Percentiles rank a stretch among this genome's conserved stretches.
Conservation (phyloP, 2,113 vertebrate species). For the Apodemus sylvaticus region DNA sequence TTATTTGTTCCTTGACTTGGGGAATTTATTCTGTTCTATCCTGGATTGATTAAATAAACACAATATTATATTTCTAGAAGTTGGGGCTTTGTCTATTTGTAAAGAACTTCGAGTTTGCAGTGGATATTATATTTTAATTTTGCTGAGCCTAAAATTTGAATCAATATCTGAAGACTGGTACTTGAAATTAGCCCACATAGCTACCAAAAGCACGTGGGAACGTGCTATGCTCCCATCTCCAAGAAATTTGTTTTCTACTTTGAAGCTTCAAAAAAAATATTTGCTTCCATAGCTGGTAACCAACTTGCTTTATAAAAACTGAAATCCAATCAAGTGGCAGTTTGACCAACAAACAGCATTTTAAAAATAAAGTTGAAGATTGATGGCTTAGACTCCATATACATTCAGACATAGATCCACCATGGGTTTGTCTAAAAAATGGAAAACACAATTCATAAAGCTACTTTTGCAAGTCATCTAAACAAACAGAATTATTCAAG, state of each 20-base stretch:
- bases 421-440: neutral
- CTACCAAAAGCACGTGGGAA: neutral
- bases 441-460: neutral
- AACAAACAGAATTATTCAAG: neutral
- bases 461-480: neutral
- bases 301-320: neutral
- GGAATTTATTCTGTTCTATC: neutral
- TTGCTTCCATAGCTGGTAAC: neutral
- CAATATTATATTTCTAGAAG: neutral
- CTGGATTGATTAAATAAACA: neutral
- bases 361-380: neutral
- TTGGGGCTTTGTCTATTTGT: neutral
- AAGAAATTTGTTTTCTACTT: neutral
- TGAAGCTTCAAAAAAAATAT: neutral
- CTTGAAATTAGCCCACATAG: neutral
- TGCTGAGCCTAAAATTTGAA: neutral
- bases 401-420: neutral
- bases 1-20: neutral
- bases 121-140: slow-evolving; percentile 1
- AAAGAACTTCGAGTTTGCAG: neutral
- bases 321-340: neutral
- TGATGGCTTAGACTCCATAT: neutral
- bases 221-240: neutral
- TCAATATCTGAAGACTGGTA: neutral
- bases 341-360: neutral